Evolutionary conservation across 2,797 vertebrate genomes (phyloP).

Genomic region (Melanotaenia maccullochi): DNA sequence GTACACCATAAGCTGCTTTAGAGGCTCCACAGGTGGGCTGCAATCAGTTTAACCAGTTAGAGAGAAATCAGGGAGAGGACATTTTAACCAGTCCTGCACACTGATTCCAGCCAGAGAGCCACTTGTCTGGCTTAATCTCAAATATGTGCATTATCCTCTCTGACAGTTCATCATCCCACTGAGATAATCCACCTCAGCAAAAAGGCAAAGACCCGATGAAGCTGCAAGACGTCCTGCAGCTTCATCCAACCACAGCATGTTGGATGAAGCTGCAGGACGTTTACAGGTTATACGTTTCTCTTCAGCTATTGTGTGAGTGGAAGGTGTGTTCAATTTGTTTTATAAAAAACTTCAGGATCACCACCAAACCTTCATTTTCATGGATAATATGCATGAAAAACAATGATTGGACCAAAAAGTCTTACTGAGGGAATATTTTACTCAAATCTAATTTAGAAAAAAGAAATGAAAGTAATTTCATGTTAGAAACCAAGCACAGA

Average conservation of each 20-base stretch:
- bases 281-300: no score
- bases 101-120: background rate
- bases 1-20: constrained; percentile 41
- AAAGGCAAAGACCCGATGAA: background rate
- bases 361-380: no score
- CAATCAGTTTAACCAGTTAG: constrained; percentile 1
- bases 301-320: no score
- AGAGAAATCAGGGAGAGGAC: background rate
- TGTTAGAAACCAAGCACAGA: no score
- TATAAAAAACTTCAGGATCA: no score
- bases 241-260: background rate
- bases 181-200: constrained; percentile 51
- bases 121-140: constrained; percentile 25
- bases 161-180: constrained; percentile 21
- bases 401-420: background rate
- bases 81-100: background rate
- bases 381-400: background rate
- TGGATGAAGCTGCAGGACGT: constrained; percentile 10
- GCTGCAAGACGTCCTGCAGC: constrained; percentile 7
- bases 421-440: background rate
- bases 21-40: constrained; percentile 15
- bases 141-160: constrained; percentile 4
- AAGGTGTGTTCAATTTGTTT: no score
- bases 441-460: background rate
- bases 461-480: background rate